Conservation (phyloP, 2,113 vertebrate species). For the Hemiprocne comata region DNA sequence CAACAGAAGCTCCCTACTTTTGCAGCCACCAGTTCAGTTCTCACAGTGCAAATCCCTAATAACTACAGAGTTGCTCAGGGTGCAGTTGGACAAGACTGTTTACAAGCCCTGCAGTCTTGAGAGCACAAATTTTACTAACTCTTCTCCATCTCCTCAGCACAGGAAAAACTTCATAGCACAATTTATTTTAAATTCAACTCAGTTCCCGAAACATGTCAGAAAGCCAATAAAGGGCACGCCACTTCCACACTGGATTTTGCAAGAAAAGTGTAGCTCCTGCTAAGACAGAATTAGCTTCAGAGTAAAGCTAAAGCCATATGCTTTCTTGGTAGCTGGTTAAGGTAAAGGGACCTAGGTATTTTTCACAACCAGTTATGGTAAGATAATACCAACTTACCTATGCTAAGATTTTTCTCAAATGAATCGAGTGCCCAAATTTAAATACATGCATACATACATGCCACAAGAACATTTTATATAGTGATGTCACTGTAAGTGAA, state of each 20-base stretch:
- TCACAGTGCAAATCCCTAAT: background rate
- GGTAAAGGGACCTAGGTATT: background rate
- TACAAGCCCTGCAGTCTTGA: background rate
- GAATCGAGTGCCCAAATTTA: background rate
- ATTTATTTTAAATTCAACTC: background rate
- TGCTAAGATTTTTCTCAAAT: background rate
- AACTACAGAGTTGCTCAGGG: background rate
- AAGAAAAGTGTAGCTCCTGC: background rate
- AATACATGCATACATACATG: background rate
- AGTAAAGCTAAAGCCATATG: background rate
- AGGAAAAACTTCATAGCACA: background rate
- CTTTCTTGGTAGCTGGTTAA: background rate
- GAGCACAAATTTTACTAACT: background rate
- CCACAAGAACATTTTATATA: background rate
- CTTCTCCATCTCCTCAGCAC: background rate
- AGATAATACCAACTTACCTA: background rate
- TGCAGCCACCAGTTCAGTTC: background rate
- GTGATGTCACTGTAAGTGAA: background rate
- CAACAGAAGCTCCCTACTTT: background rate
- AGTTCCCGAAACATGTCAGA: background rate
- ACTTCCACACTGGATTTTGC: background rate
- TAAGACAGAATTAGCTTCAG: background rate
- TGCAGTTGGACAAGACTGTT: background rate
- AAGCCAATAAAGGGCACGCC: background rate
- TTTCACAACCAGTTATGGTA: background rate